These are phyloP conservation scores for Ictidomys tridecemlineatus DNA, from an alignment of 2,113 vertebrate species.

Conservation along the genomic window DNA sequence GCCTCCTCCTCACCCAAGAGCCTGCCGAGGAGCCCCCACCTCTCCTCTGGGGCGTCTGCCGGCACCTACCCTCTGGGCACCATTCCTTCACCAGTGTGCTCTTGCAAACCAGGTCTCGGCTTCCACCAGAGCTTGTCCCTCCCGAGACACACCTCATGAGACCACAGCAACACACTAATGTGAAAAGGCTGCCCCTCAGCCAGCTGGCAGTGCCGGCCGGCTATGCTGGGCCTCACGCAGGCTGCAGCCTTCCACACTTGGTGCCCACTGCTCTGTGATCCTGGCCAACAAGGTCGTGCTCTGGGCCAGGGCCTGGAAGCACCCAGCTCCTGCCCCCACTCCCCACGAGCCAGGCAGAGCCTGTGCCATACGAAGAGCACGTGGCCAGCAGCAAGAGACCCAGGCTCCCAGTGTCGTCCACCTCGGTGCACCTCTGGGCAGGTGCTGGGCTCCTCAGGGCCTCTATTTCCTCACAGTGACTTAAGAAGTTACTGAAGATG, in stretches of 20 bases:
- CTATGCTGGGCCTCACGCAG: rapidly evolving
- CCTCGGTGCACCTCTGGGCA: neutral
- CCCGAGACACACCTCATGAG: rapidly evolving
- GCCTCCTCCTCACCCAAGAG: rapidly evolving
- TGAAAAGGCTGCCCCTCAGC: neutral
- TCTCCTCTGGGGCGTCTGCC: rapidly evolving
- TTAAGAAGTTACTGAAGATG: neutral
- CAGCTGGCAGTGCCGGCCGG: rapidly evolving
- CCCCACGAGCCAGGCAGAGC: neutral
- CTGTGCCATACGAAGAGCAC: neutral
- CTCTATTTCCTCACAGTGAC: neutral
- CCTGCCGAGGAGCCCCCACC: neutral
- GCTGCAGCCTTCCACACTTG: neutral
- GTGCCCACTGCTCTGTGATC: rapidly evolving
- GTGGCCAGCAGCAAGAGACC: neutral
- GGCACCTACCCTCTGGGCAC: no score
- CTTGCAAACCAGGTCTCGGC: neutral
- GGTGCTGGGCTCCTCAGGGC: neutral
- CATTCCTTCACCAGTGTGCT: neutral
- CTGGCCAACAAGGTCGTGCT: rapidly evolving
- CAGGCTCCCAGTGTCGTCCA: rapidly evolving
- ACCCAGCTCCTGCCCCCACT: rapidly evolving
- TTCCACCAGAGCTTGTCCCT: neutral
- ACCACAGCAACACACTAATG: rapidly evolving
- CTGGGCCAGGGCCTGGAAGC: neutral